Evolutionary conservation across 2,888 invertebrate genomes (phyloP).

Genomic region (Caenorhabditis drosophilae): DNA sequence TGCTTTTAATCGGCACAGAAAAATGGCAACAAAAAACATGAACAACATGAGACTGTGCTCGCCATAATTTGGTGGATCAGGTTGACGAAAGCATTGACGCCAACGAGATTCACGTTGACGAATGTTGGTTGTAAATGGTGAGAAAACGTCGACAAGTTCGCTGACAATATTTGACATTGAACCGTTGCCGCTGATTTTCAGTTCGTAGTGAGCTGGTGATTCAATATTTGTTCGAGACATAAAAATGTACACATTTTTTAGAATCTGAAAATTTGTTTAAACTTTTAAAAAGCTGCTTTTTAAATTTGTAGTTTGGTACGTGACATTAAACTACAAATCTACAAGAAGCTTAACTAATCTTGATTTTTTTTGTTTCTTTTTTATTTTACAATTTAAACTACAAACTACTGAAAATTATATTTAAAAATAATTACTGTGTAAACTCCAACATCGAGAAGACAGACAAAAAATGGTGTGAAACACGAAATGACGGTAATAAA

Average conservation of each 20-base stretch:
- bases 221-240: slow-evolving; percentile 40
- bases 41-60: slow-evolving; percentile 46
- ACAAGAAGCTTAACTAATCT: too few species aligned
- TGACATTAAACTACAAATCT: too few species aligned
- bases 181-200: slow-evolving; percentile 46
- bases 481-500: slow-evolving; percentile 41
- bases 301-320: too few species aligned
- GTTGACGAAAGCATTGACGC: slow-evolving; percentile 56
- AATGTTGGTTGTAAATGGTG: slow-evolving; percentile 48
- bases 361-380: too few species aligned
- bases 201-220: slow-evolving; percentile 42
- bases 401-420: too few species aligned
- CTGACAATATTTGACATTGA: slow-evolving; percentile 41
- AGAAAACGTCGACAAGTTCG: slow-evolving; percentile 48
- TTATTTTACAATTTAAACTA: too few species aligned
- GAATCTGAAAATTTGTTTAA: slow-evolving; percentile 15
- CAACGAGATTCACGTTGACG: slow-evolving; percentile 47
- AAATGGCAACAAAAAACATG: slow-evolving; percentile 39
- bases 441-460: slow-evolving; percentile 45
- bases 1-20: slow-evolving; percentile 49
- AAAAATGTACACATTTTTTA: slow-evolving; percentile 29
- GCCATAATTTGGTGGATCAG: slow-evolving; percentile 54
- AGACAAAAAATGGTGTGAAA: slow-evolving; percentile 45
- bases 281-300: too few species aligned
- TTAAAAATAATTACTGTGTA: slow-evolving; percentile 18